Base-by-base conservation (phyloP, 2,888 invertebrate genomes). In the Busseola fusca region DNA sequence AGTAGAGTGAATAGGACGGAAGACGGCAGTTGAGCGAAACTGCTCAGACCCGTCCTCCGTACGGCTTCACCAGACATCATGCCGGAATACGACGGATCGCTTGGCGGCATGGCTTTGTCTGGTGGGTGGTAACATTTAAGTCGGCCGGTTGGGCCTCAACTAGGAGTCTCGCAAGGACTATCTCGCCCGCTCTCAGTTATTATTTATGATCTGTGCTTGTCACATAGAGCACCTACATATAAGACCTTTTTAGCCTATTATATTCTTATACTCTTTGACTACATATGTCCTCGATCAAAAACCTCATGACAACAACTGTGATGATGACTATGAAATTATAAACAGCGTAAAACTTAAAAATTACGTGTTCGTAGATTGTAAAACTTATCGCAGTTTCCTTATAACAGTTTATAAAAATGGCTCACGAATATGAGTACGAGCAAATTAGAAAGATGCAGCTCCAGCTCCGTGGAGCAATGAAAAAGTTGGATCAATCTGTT, bases 401-500 rank as follows among this genome's bases (percentile, higher is more conserved):
- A 40, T 10, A 42, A 21, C 42, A 34, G 25, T 25, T 25, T 56
- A 37, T 59, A 2, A 34, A 1, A n/a, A 56, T 69, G 54, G 4
- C 40, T 54, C 0, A n/a, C 10, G 70, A 21, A 42, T 42, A 27
- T 45, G 27, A 34, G 4, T 34, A 25, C 21, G 25, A 56, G 7
- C 7, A 68, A 27, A 1, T 10, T 45, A n/a, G 30, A 34, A 69
- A 34, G 12, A 0, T 34, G 21, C 25, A 16, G 16, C 16, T 45
- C 12, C 54, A 37, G 21, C 4, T 21, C 25, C 12, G 12, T 4
- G 34, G 5, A 52, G 12, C 42, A 9, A n/a, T 9, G 25, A 14
- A 0, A 16, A 12, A 0, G 12, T 2, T 16, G 25, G 14, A 5
- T 14, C 6, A 0, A 1, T 21, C 27, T 34, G 0, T 45, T 50